Conservation (phyloP, 2,113 vertebrate species). For the Dunckerocampus dactyliophorus region DNA sequence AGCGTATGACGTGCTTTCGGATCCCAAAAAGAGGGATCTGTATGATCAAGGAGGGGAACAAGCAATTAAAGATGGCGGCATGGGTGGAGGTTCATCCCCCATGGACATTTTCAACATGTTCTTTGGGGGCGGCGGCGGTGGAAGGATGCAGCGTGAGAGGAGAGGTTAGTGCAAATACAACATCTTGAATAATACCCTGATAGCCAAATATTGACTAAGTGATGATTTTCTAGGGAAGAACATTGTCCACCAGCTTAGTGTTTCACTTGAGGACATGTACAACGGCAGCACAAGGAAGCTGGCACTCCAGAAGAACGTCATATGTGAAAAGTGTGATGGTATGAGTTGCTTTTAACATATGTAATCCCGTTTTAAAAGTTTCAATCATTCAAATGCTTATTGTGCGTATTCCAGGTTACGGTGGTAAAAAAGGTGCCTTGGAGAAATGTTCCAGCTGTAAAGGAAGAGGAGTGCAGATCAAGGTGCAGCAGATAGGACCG, state of each 20-base stretch:
- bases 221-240: constrained; percentile 81
- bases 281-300: constrained; percentile 88
- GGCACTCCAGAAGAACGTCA: constrained; percentile 92
- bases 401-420: constrained; percentile 74
- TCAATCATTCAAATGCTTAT: not conserved
- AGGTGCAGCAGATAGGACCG: constrained; percentile 91
- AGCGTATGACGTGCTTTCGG: constrained; percentile 96
- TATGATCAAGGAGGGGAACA: constrained; percentile 98
- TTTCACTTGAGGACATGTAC: constrained; percentile 93
- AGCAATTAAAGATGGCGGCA: constrained; percentile 94
- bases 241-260: constrained; percentile 87
- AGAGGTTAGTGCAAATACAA: constrained; percentile 74
- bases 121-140: constrained; percentile 94
- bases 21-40: constrained; percentile 89
- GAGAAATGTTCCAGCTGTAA: constrained; percentile 91
- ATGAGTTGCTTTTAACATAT: constrained; percentile 22
- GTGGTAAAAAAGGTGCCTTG: constrained; percentile 87
- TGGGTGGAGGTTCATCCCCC: constrained; percentile 82
- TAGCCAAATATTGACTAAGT: not conserved
- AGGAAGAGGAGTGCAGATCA: constrained; percentile 87
- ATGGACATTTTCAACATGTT: constrained; percentile 99
- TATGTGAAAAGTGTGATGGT: constrained; percentile 97
- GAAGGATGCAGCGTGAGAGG: constrained; percentile 90
- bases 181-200: not conserved
- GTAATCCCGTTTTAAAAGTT: not conserved